Evolutionary conservation across 2,888 invertebrate genomes (phyloP).

Genomic region (Nomada lathburiana): DNA sequence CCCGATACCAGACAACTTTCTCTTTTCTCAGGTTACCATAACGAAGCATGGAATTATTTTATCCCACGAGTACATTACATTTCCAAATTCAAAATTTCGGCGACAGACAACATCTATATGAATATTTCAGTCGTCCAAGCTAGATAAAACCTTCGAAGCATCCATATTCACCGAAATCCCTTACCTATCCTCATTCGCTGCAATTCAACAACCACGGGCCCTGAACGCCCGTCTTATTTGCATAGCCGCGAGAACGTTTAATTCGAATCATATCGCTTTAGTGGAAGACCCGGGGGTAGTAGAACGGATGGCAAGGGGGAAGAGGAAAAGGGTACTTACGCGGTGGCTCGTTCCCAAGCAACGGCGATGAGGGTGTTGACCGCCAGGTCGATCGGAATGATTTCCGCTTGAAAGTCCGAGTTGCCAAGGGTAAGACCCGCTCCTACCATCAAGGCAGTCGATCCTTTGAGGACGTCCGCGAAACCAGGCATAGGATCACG

Average conservation of each 20-base stretch:
- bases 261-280: background rate
- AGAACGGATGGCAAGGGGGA: too few relatives aligned
- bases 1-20: slow-evolving; percentile 14
- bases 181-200: too few relatives aligned
- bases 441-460: slow-evolving; percentile 77
- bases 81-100: too few relatives aligned
- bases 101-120: too few relatives aligned
- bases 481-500: slow-evolving; percentile 79
- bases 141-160: too few relatives aligned
- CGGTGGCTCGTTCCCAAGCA: slow-evolving; percentile 75
- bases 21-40: background rate
- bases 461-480: slow-evolving; percentile 73
- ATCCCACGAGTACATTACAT: background rate
- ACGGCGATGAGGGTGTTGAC: slow-evolving; percentile 75
- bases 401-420: slow-evolving; percentile 70
- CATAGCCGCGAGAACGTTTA: background rate
- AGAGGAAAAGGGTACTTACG: slow-evolving; percentile 61
- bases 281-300: background rate
- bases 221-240: background rate
- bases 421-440: slow-evolving; percentile 76
- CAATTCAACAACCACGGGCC: background rate
- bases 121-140: too few relatives aligned
- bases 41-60: background rate
- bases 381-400: slow-evolving; percentile 76
- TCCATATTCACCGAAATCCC: too few relatives aligned